Evolutionary conservation across 2,888 invertebrate genomes (phyloP), one percentile per base, ranked within the genome.

Genomic region (Bombylius major): DNA sequence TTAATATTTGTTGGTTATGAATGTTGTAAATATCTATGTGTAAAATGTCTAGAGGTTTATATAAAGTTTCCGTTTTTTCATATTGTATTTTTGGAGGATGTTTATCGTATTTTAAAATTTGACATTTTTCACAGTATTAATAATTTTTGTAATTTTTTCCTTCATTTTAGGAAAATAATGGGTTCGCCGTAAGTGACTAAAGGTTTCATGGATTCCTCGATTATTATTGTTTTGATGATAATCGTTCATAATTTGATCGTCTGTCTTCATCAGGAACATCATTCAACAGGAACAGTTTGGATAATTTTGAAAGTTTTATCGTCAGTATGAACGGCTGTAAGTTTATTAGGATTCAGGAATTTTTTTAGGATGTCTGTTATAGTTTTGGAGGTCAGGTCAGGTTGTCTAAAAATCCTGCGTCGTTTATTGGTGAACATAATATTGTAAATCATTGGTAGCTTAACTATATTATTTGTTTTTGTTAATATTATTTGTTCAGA

Each of bases 111-210:
- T n/a, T n/a, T n/a, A n/a, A n/a, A n/a, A n/a, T n/a, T n/a, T n/a
- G n/a, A n/a, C n/a, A n/a, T n/a, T n/a, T n/a, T n/a, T n/a, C n/a
- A n/a, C n/a, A n/a, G n/a, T n/a, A n/a, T n/a, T n/a, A n/a, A n/a
- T n/a, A n/a, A n/a, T n/a, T n/a, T n/a, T n/a, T n/a, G n/a, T n/a
- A n/a, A n/a, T n/a, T n/a, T n/a, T n/a, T n/a, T n/a, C n/a, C n/a
- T 49, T 49, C 56, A 60, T 58, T n/a, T 56, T 56, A 5, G 56
- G 56, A 33, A 60, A 58, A 32, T 58, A 60, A n/a, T n/a, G n/a
- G n/a, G n/a, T n/a, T n/a, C n/a, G n/a, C n/a, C n/a, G n/a, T n/a
- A n/a, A n/a, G n/a, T n/a, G 56, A 42, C 39, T 33, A 4, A 39
- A 33, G 42, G 56, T 56, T 52, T 58, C 56, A 39, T 56, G 54